Base-by-base conservation (phyloP, 2,797 vertebrate species). In the Molothrus aeneus region DNA sequence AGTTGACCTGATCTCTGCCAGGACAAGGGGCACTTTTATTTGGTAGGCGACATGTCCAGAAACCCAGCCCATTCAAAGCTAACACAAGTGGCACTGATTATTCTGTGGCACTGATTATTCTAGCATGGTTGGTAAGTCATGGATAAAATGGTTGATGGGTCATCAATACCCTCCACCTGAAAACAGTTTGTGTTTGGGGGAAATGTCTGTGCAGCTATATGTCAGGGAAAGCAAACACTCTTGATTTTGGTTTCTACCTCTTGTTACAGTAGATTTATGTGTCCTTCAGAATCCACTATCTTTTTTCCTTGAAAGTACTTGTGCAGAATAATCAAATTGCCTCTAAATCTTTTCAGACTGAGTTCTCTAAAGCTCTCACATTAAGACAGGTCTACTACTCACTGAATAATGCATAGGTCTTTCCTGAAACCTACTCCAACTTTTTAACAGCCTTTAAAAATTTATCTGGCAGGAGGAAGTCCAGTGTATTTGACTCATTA, bases 291-390 rank as follows among this genome's bases (percentile, higher is more conserved):
- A 60, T 26, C 43, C 21, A 66, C 42, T 73, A 1, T 51, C 73
- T 75, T 85, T 57, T 91, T 66, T 77, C 43, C 60, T 73, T 36
- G 47, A 68, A 91, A 60, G 48, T 70, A 71, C 43, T 87, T 70
- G 22, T n/a, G 38, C 81, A 70, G 87, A 92, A 91, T 82, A 91
- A 92, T 73, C 59, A 83, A 56, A n/a, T 82, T 70, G 43, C 53
- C n/a, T 66, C 56, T 81, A 84, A 89, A 79, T 88, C 38, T 94
- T 88, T 50, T 32, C 73, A 69, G 70, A 69, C 34, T 19, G 17
- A 86, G 28, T 42, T 96, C 50, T 90, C 56, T 51, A 80, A 96
- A 80, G 56, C 45, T 87, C 48, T 92, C 66, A 24, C 63, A 54
- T 64, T 86, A 92, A 86, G 80, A 84, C 20, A 32, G 9, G n/a